These are phyloP conservation scores for Ibidorhyncha struthersii DNA, from an alignment of 2,113 vertebrate genomes.

Conservation along the genomic window DNA sequence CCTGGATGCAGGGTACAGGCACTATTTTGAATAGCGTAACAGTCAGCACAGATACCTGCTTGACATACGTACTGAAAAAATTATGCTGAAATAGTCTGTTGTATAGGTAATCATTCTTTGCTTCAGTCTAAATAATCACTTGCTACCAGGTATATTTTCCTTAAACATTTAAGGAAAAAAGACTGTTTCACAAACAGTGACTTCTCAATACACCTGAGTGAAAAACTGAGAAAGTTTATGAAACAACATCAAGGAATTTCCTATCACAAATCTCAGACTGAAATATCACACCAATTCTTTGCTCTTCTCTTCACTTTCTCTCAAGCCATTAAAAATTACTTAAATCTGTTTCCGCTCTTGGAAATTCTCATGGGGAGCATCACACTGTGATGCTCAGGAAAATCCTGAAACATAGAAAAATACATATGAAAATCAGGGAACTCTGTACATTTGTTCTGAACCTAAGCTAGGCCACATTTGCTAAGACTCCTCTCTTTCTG, in stretches of 20 bases:
- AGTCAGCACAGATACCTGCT: background rate
- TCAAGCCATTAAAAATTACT: background rate
- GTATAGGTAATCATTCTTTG: background rate
- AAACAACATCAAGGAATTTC: background rate
- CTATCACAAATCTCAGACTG: background rate
- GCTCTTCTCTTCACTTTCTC: background rate
- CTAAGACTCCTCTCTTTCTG: background rate
- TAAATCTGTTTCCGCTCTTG: background rate
- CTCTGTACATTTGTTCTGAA: background rate
- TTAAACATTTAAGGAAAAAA: background rate
- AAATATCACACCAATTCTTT: background rate
- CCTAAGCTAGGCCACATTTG: background rate
- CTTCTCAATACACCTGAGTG: background rate
- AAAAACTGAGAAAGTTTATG: background rate
- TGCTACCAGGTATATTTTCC: background rate
- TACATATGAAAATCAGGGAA: background rate
- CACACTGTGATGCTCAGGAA: background rate
- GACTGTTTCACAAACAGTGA: fast-evolving
- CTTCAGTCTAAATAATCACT: background rate
- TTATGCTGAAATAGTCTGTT: background rate
- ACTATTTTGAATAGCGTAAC: background rate
- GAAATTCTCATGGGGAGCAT: background rate
- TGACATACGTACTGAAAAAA: background rate
- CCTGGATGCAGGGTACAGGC: background rate
- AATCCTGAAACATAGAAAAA: background rate